Base-by-base conservation (phyloP, 64 coral and sea anemone species). In the Anthopleura sola region DNA sequence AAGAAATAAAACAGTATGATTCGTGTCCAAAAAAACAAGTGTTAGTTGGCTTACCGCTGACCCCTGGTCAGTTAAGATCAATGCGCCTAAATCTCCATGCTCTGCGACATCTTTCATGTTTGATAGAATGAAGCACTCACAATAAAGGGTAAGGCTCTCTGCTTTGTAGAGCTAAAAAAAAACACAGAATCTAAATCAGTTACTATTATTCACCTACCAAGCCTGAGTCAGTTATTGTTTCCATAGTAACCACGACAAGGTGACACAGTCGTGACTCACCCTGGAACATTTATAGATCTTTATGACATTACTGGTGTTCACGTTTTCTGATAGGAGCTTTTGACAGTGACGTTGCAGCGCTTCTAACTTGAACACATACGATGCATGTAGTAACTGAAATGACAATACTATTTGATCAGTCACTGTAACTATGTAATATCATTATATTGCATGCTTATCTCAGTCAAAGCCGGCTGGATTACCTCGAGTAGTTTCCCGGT, bases 291-390 rank as follows among this genome's bases (percentile, higher is more conserved):
- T 48, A 31, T 86, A 91, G 2, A 83, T 86, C 29, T 60, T 74
- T 3, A 86, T 28, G 36, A 86, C 83, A 36, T 86, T 91, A 28
- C 23, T 78, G 58, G 55, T 68, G 51, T 86, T 20, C 14, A 91
- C n/a, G 18, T 86, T 53, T 37, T 60, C 56, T 21, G 89, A 83
- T 12, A 82, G 53, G 34, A 86, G 74, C 53, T 69, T 83, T 36
- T 91, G 83, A 68, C 89, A 91, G 20, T 86, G 89, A 51, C 89
- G 89, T 33, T 86, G 84, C 34, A 91, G 51, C 38, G 51, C 55
- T 60, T 85, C 84, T 69, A 91, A 71, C 89, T 83, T 86, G 83
- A 91, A 91, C 74, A 80, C 55, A 16, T 47, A 53, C 2, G 83
- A 78, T 12, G 83, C 89, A 40, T 91, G 89, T 2, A 91, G 60